Percentiles rank a stretch among this genome's conserved stretches.
phyloP scores from a whole-genome alignment of 2,888 invertebrate genomes.

The Poecilobothrus nobilitatus region DNA sequence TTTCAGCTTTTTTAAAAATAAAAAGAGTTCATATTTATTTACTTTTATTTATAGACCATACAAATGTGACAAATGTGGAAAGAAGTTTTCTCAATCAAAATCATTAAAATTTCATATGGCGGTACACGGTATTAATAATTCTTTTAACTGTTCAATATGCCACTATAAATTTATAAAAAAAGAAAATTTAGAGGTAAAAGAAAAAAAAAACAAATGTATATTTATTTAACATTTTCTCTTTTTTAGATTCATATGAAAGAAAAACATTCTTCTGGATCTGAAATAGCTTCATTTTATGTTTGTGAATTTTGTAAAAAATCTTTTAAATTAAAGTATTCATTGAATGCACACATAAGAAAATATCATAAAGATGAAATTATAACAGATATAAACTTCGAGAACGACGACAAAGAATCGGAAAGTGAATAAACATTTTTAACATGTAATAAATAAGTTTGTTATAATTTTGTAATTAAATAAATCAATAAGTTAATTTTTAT shows the following conservation, averaged over 20 bases:
- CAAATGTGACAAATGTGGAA: not conserved
- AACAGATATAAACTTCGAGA: not conserved
- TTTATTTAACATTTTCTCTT: not conserved
- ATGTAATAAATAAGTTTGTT: no score
- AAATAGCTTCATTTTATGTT: not conserved
- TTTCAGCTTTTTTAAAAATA: no score
- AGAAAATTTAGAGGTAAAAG: not conserved
- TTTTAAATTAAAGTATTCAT: not conserved
- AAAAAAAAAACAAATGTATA: not conserved
- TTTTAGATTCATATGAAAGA: slow-evolving; percentile 3
- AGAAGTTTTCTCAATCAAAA: not conserved
- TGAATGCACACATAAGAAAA: not conserved
- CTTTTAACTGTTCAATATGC: not conserved
- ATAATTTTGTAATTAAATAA: no score
- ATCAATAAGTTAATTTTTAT: not conserved
- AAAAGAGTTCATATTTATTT: no score
- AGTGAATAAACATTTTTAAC: not conserved
- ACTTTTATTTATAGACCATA: not conserved
- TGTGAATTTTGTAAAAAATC: not conserved
- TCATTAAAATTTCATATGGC: not conserved
- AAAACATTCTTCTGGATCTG: not conserved
- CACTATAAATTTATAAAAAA: not conserved
- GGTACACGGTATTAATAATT: not conserved
- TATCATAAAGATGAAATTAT: not conserved
- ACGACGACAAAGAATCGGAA: not conserved